These are phyloP conservation scores for Bombus sibiricus DNA, from an alignment of 1,140 invertebrate species.

Conservation along the genomic window DNA sequence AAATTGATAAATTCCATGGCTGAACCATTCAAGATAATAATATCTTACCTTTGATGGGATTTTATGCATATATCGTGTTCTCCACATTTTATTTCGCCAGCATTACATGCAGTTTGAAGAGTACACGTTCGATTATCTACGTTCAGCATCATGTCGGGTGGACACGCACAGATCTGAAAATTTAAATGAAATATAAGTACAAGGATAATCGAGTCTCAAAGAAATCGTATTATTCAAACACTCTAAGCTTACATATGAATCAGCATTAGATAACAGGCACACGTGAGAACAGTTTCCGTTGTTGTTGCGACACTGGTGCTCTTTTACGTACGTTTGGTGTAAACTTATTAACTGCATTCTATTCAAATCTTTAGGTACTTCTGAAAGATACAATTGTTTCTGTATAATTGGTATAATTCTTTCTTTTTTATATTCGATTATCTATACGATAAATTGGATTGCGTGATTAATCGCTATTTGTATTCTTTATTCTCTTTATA, in stretches of 20 bases:
- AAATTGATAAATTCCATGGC: neutral
- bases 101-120: constrained; percentile 79
- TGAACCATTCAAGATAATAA: neutral
- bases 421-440: neutral
- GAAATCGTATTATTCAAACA: neutral
- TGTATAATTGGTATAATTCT: neutral
- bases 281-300: constrained; percentile 90
- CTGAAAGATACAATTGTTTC: constrained; percentile 36
- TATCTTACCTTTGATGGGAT: constrained; percentile 56
- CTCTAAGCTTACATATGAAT: constrained; percentile 55
- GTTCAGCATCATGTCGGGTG: constrained; percentile 83
- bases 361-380: constrained; percentile 51
- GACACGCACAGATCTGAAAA: constrained; percentile 84
- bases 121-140: constrained; percentile 83
- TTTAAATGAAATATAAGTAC: neutral
- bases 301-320: constrained; percentile 85
- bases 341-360: constrained; percentile 69
- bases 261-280: constrained; percentile 83
- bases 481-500: neutral
- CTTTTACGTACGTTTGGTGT: constrained; percentile 66
- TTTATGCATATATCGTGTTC: constrained; percentile 81
- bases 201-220: neutral
- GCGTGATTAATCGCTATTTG: no score
- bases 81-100: constrained; percentile 84
- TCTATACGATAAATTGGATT: no score